A percentile compares a stretch with the other conserved stretches of the same genome.
phyloP scores from a whole-genome alignment of 2,797 vertebrate genomes.

The Poecilia gillii region DNA sequence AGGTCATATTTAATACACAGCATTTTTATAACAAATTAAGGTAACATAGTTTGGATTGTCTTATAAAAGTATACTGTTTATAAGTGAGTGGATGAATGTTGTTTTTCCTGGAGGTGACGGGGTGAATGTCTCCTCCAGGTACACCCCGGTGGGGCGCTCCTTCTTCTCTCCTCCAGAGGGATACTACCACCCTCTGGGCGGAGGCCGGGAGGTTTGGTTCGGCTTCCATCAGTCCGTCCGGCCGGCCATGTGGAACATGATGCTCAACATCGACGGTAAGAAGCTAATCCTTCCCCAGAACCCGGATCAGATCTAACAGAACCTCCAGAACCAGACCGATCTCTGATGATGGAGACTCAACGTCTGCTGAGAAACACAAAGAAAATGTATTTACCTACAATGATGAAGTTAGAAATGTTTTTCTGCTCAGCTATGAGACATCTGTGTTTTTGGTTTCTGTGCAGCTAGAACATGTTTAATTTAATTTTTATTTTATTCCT shows the following conservation, averaged over 20 bases:
- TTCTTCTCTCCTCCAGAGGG: constrained; percentile 99
- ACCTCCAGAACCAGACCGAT: neutral
- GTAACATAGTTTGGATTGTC: too few species aligned
- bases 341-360: too few species aligned
- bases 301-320: neutral
- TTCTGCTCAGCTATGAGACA: too few species aligned
- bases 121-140: constrained; percentile 78
- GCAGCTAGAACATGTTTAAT: neutral
- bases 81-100: too few species aligned
- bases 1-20: too few species aligned
- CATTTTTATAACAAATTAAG: too few species aligned
- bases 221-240: constrained; percentile 97
- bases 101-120: too few species aligned
- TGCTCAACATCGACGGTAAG: constrained; percentile 98
- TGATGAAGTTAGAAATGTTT: neutral
- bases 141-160: constrained; percentile 96
- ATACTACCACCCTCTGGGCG: constrained; percentile 95
- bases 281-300: neutral
- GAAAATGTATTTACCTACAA: too few species aligned
- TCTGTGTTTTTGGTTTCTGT: neutral
- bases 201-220: constrained; percentile 96
- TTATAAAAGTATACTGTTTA: too few species aligned
- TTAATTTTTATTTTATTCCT: too few species aligned
- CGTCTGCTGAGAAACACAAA: too few species aligned
- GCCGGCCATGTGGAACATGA: constrained; percentile 99